Evolutionary conservation across 1,140 invertebrate genomes (phyloP), one percentile per base, ranked within the genome.

Genomic region (Mamestra configurata): DNA sequence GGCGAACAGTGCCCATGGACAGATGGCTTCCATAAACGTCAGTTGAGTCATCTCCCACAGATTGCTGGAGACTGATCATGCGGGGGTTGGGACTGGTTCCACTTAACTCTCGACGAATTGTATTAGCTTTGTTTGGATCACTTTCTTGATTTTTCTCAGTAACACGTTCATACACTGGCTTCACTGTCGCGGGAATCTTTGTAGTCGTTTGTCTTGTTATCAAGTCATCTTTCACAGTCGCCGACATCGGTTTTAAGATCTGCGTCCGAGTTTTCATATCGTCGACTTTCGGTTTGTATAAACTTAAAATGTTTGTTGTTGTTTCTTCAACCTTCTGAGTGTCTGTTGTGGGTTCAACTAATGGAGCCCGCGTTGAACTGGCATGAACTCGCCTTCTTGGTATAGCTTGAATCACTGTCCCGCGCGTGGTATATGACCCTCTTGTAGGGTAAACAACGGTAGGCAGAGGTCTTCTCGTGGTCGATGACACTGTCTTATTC

Each of bases 1-100:
- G 96, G 53, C 96, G 89, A 13, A 96, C 95, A 40, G 96, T 96
- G 53, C 95, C 95, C 31, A 95, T 92, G 1, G 96, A 96, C 24
- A 96, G 85, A 27, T 96, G 96, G 68, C 96, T 96, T 40, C 96
- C 96, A 81, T 97, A 97, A 8, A 97, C 96, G 82, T 97, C 97
- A 4, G 96, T 95, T 11, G 96, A 95, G 83, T 97, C 97, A 80
- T 96, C 96, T 22, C 94, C 96, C 18, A 94, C 92, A 5, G 95
- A 95, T 89, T 96, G 95, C 79, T 95, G 93, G 68, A 95, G 80
- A 53, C 88, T 90, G 80, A 95, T 89, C 93, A 93, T 94, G 72
- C 88, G 92, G 73, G 92, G 89, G 84, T 95, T 95, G 27, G 95
- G 91, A 81, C 89, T 93, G 27, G 93, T 92, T 49, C 83, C 90